These are phyloP conservation scores for Hippocampus zosterae DNA, from an alignment of 2,113 vertebrate genomes.

Conservation along the genomic window DNA sequence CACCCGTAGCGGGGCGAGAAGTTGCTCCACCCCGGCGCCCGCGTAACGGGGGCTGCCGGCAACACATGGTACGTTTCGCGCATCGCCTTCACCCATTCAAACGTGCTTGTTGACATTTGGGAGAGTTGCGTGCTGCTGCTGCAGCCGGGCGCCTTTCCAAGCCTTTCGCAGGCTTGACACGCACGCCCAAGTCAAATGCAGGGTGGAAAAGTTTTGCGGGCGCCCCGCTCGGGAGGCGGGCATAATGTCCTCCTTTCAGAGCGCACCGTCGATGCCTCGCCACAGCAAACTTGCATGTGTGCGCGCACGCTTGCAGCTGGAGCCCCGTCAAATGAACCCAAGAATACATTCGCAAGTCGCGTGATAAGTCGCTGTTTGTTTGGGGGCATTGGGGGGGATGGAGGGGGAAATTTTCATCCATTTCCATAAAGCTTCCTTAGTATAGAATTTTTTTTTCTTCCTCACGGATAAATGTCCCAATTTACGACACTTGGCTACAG, in stretches of 20 bases:
- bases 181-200: not conserved
- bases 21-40: not conserved
- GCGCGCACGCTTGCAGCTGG: not conserved
- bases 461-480: too few species aligned
- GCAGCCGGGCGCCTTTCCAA: not conserved
- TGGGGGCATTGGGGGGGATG: too few species aligned
- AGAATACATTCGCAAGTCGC: not conserved
- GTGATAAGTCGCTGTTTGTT: not conserved
- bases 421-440: not conserved
- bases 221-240: not conserved
- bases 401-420: not conserved
- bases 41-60: not conserved
- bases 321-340: not conserved
- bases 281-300: not conserved
- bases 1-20: not conserved
- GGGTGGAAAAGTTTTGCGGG: constrained; percentile 51
- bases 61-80: not conserved
- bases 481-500: too few species aligned
- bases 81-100: too few species aligned
- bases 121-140: too few species aligned
- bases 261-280: constrained; percentile 1
- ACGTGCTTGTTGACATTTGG: too few species aligned
- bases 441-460: too few species aligned
- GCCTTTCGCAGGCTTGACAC: not conserved
- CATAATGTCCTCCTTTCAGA: constrained; percentile 1